Base-by-base conservation (phyloP, 2,797 vertebrate species). In the Aphelocoma californica region DNA sequence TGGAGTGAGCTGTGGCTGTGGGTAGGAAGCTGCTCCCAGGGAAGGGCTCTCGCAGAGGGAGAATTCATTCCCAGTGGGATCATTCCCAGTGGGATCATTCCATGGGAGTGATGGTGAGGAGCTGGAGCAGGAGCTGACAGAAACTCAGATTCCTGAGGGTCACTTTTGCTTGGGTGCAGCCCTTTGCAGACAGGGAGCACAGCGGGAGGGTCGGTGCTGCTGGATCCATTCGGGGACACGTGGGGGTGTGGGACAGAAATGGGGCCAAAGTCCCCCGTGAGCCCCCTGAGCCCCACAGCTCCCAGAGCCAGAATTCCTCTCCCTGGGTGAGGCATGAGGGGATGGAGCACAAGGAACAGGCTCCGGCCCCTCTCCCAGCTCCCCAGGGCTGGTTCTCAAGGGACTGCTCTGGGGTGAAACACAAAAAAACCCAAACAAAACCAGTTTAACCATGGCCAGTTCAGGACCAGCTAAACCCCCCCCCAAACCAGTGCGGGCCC, bases 251-350 rank as follows among this genome's bases (percentile, higher is more conserved):
- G 36, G 16, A 5, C 56, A 18, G 45, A 28, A 45, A 10, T 2
- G 25, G 36, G 45, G 17, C 73, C 14, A 1, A 20, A 38, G 6
- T 18, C 54, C 58, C 58, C 4, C 28, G 7, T 1, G 38, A 18
- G 31, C 31, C 29, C 29, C 36, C 18, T 36, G 18, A 1, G 20
- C 32, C 14, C 28, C 4, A 25, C 57, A 10, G 29, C 69, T 66
- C 23, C 62, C 70, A 5, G 45, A n/a, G 74, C 47, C 15, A 7
- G 48, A 1, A 7, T 15, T 40, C 7, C 56, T 20, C 16, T 44
- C 38, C 48, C 10, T 8, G 16, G 16, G 18, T 2, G 14, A 18
- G 58, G 20, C n/a, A 0, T 0, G 12, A 21, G 25, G 60, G 78
- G 65, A 5, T 19, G 15, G 9, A 67, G 26, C 58, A 1, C 61